Evolutionary conservation across 1,140 invertebrate species (phyloP), one percentile per base, ranked within the genome.

Genomic region (Pseudomyrmex pallidus): DNA sequence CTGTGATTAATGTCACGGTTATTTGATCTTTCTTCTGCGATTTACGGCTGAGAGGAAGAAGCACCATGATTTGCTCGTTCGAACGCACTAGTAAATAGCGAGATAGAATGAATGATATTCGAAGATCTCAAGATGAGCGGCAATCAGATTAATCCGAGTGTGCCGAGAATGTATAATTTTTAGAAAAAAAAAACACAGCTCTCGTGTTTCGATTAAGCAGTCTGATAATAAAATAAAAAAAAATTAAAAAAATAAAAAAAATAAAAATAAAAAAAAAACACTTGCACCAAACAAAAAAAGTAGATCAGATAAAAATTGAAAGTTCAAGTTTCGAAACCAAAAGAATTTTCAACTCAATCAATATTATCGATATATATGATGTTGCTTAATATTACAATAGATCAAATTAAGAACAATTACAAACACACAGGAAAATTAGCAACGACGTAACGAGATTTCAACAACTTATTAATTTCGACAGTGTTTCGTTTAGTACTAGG

Each of bases 1-100:
- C 52, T 10, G 20, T 77, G 80, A 89, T 88, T 89, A 85, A 83
- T 57, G 68, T 66, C 44, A 15, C 9, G 20, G 35, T 12, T 64
- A 63, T 17, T 82, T 70, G 46, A 85, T 76, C 72, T 76, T 46
- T 35, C 66, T 70, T 35, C 5, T 13, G 25, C 56, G 12, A 54
- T 22, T 63, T 48, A 15, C 22, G 46, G 46, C 12, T 56, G 15
- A 8, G 7, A 10, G 2, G 9, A 54, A 2, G 22, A 35, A 35
- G 15, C 57, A 25, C 48, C 35, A 59, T 25, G 17, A 54, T 50
- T 63, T 35, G 63, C 54, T 74, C 15, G 54, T 57, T 48, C n/a
- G 35, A 35, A 59, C 44, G 61, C 57, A 20, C 52, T 67, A 61
- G 56, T 67, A 44, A 70, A 57, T 13, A 15, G 66, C 46, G 4